Base-by-base conservation (phyloP, 1,140 invertebrate species). In the Drosophila arizonae region DNA sequence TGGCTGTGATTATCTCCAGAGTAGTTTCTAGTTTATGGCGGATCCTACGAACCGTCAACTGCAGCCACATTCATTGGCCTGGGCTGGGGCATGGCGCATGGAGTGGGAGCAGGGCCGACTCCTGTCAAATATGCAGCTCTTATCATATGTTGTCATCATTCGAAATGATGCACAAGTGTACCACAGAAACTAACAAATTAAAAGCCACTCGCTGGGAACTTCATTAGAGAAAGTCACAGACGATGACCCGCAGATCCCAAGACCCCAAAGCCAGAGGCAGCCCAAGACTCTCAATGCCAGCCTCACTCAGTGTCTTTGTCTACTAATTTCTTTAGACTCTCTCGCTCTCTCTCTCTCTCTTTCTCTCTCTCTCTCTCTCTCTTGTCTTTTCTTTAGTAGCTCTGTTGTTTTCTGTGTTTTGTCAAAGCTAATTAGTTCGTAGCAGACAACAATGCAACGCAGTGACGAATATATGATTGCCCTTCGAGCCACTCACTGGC, bases 371-470 rank as follows among this genome's bases (percentile, higher is more conserved):
- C 21, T 24, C 21, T 24, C 17, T 17, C 17, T 17, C 17, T 17
- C 17, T 17, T 36, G 9, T 10, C 81, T 82, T 88, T 88, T 88
- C 85, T 84, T 89, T 89, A 81, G 76, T 81, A 70, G 86, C 73
- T 74, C 52, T 75, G 77, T 80, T 74, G 71, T 71, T 71, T 78
- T 76, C 30, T 81, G 57, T 81, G 57, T 82, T 84, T 90, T 90
- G 86, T 90, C 86, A 90, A 90, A 87, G 74, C 88, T 90, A 84
- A 90, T 90, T 90, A 88, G 87, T 90, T 76, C 78, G 73, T 88
- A 67, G 68, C 77, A 73, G 6, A 72, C 79, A 90, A 90, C 79
- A 75, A 90, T 82, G 78, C 68, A 69, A 52, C 68, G 24, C 77
- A 82, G 82, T 87, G 82, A 86, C 77, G 76, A 79, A 86, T 82